phyloP scores from a whole-genome alignment of 1,140 invertebrate species.

The Drosophila repletoides region DNA sequence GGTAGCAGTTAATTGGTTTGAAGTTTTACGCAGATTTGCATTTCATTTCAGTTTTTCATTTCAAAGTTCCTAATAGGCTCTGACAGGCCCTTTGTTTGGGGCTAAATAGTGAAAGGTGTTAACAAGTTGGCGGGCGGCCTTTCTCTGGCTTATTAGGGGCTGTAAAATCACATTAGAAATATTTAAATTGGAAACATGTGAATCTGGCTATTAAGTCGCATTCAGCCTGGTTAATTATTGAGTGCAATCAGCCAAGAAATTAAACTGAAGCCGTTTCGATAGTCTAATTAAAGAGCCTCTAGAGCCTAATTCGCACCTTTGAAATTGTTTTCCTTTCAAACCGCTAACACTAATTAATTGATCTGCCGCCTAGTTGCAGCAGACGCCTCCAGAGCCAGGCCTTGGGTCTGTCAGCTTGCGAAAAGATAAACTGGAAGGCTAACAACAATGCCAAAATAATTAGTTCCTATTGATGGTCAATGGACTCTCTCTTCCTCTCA shows the following conservation, averaged over 20 bases:
- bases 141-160: slow-evolving; percentile 41
- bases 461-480: slow-evolving; percentile 63
- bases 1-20: slow-evolving; percentile 75
- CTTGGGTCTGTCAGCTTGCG: slow-evolving; percentile 55
- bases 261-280: too few species aligned
- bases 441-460: slow-evolving; percentile 70
- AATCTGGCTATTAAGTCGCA: slow-evolving; percentile 17
- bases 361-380: slow-evolving; percentile 30
- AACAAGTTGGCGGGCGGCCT: slow-evolving; percentile 44
- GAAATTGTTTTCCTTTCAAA: slow-evolving; percentile 25
- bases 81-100: slow-evolving; percentile 35
- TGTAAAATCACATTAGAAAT: neutral
- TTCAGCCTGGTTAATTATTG: too few species aligned
- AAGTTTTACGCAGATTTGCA: slow-evolving; percentile 68
- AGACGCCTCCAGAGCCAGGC: neutral
- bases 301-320: neutral
- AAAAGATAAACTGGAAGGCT: too few species aligned
- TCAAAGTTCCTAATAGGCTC: slow-evolving; percentile 26
- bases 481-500: neutral
- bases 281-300: too few species aligned
- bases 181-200: neutral
- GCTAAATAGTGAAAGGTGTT: slow-evolving; percentile 48
- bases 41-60: slow-evolving; percentile 17
- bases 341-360: slow-evolving; percentile 62
- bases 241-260: too few species aligned